Percentiles rank a stretch among this genome's conserved stretches.
These are phyloP conservation scores for Myzus persicae DNA, from an alignment of 1,140 invertebrate genomes.

Conservation along the genomic window DNA sequence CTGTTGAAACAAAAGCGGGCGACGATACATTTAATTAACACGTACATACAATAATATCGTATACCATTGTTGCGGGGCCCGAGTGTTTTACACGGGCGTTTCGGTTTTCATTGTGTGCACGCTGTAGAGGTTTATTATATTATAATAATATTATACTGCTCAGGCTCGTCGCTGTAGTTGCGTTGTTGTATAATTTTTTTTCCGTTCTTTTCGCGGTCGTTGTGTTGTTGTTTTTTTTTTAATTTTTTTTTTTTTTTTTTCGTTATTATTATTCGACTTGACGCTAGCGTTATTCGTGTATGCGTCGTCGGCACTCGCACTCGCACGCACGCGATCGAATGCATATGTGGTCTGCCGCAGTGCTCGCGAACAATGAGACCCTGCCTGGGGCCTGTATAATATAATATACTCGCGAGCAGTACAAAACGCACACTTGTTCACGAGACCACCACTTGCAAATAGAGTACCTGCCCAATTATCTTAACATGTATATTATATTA, in stretches of 20 bases:
- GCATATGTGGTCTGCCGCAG: background rate
- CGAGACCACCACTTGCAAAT: conserved; percentile 6
- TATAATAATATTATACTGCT: background rate
- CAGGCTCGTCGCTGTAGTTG: background rate
- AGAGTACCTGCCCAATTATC: background rate
- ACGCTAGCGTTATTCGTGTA: background rate
- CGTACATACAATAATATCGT: background rate
- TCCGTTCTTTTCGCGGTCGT: conserved; percentile 33
- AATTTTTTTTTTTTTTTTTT: background rate
- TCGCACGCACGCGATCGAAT: background rate
- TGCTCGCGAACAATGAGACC: conserved; percentile 1
- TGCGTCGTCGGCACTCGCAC: background rate
- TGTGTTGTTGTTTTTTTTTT: background rate
- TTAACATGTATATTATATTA: background rate
- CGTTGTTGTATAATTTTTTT: conserved; percentile 6
- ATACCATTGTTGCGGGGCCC: conserved; percentile 23
- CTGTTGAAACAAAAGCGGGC: conserved; percentile 46
- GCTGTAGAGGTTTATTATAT: background rate
- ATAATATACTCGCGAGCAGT: background rate
- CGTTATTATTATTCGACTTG: conserved; percentile 12
- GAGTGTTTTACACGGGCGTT: conserved; percentile 46
- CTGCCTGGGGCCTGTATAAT: background rate
- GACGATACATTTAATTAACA: conserved; percentile 55
- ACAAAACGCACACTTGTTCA: background rate
- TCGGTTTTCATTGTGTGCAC: conserved; percentile 42